Evolutionary conservation across 2,113 vertebrate species (phyloP), one percentile per base, ranked within the genome.

Genomic region (Rallus limicola): DNA sequence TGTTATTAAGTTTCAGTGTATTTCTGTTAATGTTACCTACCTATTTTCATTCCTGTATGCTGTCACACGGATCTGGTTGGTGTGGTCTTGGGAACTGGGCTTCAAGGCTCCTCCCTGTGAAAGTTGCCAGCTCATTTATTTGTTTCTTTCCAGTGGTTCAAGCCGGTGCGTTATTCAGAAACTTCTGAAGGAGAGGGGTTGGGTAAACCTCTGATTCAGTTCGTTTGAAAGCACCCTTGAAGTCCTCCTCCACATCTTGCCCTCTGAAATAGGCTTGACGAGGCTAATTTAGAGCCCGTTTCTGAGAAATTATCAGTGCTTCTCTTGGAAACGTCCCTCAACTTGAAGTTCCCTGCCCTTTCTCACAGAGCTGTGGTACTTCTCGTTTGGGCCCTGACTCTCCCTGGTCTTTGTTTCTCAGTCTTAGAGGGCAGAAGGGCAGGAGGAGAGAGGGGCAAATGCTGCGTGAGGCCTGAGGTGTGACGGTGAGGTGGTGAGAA

Each of bases 21-120:
- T 97, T 98, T 98, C 97, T 95, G 96, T 97, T 97, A 97, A 97
- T 95, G 95, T 97, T 97, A 97, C 95, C 97, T 98, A 95, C 95
- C 95, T 96, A 91, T 95, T 89, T 97, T 98, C 97, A 97, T 97
- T 96, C 93, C 96, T 97, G 92, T 92, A 62, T 90, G 93, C 87
- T 97, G 96, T 94, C 95, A 94, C 93, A 96, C 5, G 11, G 88
- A 94, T 82, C 90, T 90, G 84, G 88, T 96, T 96, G 96, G 92
- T 42, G 81, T 97, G 94, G 92, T 93, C 92, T 96, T 95, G 93
- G 95, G 87, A 96, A 96, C 88, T 86, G 95, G 91, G 82, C 90
- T 94, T 93, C 75, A 88, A 95, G 94, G 79, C 88, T 94, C 96
- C 96, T 96, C 96, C 93, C 91, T 97, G 91, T 92, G 95, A 96